A percentile compares a stretch with the other conserved stretches of the same genome.
Conservation (phyloP, 2,113 vertebrate genomes). For the Caranx melampygus region DNA sequence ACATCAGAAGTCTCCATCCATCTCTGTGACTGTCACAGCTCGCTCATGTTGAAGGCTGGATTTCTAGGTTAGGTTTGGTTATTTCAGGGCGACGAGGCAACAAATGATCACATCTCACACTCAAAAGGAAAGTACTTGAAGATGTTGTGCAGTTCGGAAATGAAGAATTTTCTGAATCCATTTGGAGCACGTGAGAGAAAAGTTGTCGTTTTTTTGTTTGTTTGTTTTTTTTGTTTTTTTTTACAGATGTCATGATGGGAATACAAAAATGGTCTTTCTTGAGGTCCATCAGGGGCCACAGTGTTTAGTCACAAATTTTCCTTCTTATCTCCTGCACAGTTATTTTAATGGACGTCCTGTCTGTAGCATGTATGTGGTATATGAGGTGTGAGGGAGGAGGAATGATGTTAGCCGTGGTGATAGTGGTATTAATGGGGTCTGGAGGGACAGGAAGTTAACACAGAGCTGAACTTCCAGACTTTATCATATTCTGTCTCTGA, state of each 20-base stretch:
- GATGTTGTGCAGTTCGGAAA: not conserved
- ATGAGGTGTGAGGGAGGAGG: slow-evolving; percentile 33
- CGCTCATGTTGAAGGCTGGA: no score
- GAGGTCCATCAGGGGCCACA: not conserved
- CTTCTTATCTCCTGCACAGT: not conserved
- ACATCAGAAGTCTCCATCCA: not conserved
- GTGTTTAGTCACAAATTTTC: not conserved
- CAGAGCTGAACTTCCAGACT: slow-evolving; percentile 19
- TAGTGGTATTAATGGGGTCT: slow-evolving; percentile 29
- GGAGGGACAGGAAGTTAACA: slow-evolving; percentile 34
- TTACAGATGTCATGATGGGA: not conserved
- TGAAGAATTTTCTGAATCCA: not conserved
- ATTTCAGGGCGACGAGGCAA: not conserved
- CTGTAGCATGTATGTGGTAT: not conserved
- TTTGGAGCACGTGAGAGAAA: not conserved
- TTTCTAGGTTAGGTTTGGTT: not conserved
- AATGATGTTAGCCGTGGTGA: slow-evolving; percentile 2
- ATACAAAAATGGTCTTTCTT: not conserved
- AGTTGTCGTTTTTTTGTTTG: no score
- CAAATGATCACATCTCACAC: no score
- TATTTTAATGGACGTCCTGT: not conserved
- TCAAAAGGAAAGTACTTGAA: not conserved
- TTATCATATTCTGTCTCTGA: slow-evolving; percentile 20
- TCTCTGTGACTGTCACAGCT: not conserved
- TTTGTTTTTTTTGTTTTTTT: not conserved